Base-by-base conservation (phyloP, 2,113 vertebrate genomes). In the Syrmaticus mikado region DNA sequence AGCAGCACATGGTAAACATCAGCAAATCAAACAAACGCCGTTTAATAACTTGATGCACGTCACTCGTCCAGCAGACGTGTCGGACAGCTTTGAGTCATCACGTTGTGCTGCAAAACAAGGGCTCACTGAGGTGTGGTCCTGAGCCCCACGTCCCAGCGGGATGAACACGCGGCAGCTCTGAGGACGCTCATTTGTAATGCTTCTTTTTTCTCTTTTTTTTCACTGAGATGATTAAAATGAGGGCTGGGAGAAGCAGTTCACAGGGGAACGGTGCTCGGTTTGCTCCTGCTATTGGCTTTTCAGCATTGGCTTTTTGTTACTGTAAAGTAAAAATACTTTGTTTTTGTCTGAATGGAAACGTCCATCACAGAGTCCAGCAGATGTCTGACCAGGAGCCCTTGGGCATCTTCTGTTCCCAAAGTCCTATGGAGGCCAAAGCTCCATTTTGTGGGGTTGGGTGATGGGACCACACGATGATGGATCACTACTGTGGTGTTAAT, bases 311-410 rank as follows among this genome's bases (percentile, higher is more conserved):
- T 50, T 40, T 57, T 66, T 4, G 45, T 36, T 60, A 17, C 28
- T 74, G 4, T 53, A 53, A 45, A 62, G 74, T 1, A 1, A 72
- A 50, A 68, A 18, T 3, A 10, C 27, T 30, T 55, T 30, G 15
- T n/a, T 57, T n/a, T 61, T 15, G 9, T 18, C 10, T 15, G 43
- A 65, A 20, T 10, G 60, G 75, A 13, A 77, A 3, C 6, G 3
- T 5, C 66, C 6, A 0, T 1, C 8, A 3, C 27, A 27, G 50
- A 41, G 3, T 4, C 22, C 5, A 17, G 13, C 22, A 0, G 60
- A 28, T 6, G 1, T 52, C 66, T 27, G 38, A 6, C 41, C 3
- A 43, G 90, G 38, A 83, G 28, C 65, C 27, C 72, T 53, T 12
- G 13, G 67, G 38, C 22, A 15, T 8, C 38, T 66, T 67, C 15